Evolutionary conservation across 2,113 vertebrate species (phyloP), one percentile per base, ranked within the genome.

Genomic region (Monopterus albus): DNA sequence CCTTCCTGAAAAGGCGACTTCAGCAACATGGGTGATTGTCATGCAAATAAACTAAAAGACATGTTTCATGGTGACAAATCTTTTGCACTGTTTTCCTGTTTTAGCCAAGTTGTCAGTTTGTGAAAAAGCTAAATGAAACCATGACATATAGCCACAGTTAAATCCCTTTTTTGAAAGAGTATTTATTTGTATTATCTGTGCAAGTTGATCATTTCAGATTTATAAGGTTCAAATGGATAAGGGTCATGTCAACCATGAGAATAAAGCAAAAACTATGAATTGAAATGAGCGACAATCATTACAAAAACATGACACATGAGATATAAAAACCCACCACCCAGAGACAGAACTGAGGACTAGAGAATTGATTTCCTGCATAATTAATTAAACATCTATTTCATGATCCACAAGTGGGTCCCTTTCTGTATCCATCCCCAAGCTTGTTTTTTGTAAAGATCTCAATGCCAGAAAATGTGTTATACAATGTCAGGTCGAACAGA

Each of bases 341-440:
- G n/a, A 61, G 14, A 66, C n/a, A 17, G 42, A 52, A 20, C 26
- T 11, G 31, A 7, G 6, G 47, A 60, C 14, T n/a, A 10, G 13
- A 58, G n/a, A 51, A 4, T 2, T 7, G n/a, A 46, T 33, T 42
- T 57, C 49, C 14, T 28, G 15, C 1, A 39, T 21, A 33, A 49
- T 47, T 4, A 46, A 25, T 15, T 5, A 1, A 75, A 31, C 11
- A 21, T 65, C n/a, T n/a, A n/a, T n/a, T n/a, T n/a, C n/a, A n/a
- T n/a, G 20, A 53, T 56, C 15, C 11, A 4, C 9, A 49, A 57
- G 13, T 3, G 11, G 20, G 35, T 89, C 84, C 87, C 86, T 89
- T 89, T 81, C 13, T 83, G 23, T 57, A 81, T 84, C 79, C 75
- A 18, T 35, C 15, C 51, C 23, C 45, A 59, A 45, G 62, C n/a